Evolutionary conservation across 2,113 vertebrate species (phyloP).

Genomic region (Calonectris borealis): DNA sequence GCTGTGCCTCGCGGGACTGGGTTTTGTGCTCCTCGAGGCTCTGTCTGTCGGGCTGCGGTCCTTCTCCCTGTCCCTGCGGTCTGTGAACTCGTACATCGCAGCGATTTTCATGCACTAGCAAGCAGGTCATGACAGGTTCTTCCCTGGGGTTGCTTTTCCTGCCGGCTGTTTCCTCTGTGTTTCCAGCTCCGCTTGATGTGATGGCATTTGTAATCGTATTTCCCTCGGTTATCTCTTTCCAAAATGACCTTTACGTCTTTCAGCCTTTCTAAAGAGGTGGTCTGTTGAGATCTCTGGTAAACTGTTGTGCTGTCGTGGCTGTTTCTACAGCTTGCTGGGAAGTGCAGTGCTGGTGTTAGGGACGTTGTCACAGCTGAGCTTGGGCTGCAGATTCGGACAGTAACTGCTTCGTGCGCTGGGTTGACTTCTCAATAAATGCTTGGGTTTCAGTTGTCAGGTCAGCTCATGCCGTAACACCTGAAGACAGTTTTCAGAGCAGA

Average conservation of each 20-base stretch:
- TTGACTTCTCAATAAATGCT: too few relatives aligned
- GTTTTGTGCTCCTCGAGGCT: too few relatives aligned
- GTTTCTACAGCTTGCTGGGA: neutral
- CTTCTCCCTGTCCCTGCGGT: too few relatives aligned
- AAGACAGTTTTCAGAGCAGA: neutral
- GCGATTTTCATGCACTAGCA: neutral
- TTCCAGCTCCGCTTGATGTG: neutral
- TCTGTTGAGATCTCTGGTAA: neutral
- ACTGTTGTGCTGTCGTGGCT: neutral
- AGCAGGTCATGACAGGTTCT: neutral
- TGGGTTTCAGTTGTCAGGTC: neutral
- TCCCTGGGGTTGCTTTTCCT: neutral
- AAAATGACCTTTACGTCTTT: fast-evolving
- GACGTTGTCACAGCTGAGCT: neutral
- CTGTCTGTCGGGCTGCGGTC: neutral
- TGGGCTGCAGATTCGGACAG: fast-evolving
- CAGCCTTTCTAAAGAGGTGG: neutral
- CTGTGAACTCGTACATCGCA: fast-evolving
- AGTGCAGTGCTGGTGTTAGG: fast-evolving
- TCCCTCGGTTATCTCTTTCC: too few relatives aligned
- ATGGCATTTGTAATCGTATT: fast-evolving
- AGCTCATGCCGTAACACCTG: fast-evolving
- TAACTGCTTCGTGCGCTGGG: fast-evolving
- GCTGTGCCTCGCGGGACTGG: fast-evolving
- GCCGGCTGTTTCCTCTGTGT: neutral